Evolutionary conservation across 2,113 vertebrate genomes (phyloP).

Genomic region (Myiagra hebetior): DNA sequence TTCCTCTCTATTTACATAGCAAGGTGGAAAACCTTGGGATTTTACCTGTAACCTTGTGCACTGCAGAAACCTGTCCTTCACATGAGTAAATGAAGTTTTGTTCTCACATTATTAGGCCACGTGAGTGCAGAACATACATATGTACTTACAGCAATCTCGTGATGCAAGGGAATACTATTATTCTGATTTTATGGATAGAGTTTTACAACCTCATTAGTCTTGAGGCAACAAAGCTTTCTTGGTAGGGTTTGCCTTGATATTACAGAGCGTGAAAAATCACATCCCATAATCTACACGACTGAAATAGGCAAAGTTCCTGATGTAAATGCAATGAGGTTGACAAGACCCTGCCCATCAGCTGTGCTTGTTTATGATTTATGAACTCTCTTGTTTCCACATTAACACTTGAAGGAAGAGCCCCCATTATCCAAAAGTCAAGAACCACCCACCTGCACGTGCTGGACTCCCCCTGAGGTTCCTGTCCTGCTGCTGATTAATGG

Average conservation of each 20-base stretch:
- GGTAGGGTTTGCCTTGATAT: constrained; percentile 41
- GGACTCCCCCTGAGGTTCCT: background rate
- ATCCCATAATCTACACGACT: constrained; percentile 26
- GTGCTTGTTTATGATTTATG: background rate
- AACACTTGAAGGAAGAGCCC: background rate
- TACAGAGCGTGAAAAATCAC: constrained; percentile 57
- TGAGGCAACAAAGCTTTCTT: constrained; percentile 58
- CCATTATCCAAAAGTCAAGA: background rate
- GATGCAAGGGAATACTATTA: constrained; percentile 21
- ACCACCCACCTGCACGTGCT: background rate
- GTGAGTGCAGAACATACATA: background rate
- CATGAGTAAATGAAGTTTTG: constrained; percentile 15
- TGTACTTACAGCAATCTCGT: constrained; percentile 15
- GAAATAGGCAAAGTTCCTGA: background rate
- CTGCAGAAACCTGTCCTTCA: background rate
- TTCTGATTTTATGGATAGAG: constrained; percentile 63
- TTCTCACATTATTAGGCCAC: background rate
- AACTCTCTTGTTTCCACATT: background rate
- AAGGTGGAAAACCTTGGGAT: background rate
- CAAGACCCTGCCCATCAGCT: background rate
- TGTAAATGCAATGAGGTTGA: constrained; percentile 12
- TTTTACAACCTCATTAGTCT: constrained; percentile 69
- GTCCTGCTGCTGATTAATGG: background rate
- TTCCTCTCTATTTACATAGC: background rate
- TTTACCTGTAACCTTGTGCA: background rate